Conservation (phyloP, 2,888 invertebrate species). For the Metacarcinus magister region DNA sequence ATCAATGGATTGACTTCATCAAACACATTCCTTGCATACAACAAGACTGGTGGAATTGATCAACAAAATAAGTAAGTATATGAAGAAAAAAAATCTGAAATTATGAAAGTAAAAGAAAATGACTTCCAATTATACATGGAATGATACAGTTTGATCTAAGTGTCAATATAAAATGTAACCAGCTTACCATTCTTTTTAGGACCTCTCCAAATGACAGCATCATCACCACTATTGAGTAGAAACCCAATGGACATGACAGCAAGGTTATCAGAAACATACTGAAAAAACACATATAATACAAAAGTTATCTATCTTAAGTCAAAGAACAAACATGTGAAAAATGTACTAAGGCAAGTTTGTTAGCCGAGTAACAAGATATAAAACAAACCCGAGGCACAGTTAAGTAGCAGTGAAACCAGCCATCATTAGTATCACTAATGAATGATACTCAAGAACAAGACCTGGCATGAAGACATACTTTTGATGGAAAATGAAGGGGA, state of each 20-base stretch:
- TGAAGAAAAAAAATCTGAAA: too few relatives aligned
- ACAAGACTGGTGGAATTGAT: too few relatives aligned
- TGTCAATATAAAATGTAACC: not conserved
- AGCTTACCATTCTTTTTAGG: conserved; percentile 96
- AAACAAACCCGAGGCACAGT: not conserved
- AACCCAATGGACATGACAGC: conserved; percentile 99
- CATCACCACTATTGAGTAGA: conserved; percentile 92
- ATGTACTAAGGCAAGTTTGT: not conserved
- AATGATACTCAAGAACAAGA: too few relatives aligned
- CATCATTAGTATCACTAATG: too few relatives aligned
- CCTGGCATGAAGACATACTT: not conserved
- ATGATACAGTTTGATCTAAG: not conserved
- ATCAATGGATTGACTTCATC: too few relatives aligned
- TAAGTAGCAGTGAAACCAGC: not conserved
- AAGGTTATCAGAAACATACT: conserved; percentile 97
- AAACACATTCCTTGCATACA: too few relatives aligned
- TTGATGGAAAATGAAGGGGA: not conserved
- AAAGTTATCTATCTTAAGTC: too few relatives aligned
- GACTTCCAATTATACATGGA: too few relatives aligned
- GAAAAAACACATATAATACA: conserved; percentile 83
- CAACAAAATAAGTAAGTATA: not conserved
- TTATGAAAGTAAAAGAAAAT: too few relatives aligned
- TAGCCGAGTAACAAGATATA: not conserved
- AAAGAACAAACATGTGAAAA: too few relatives aligned
- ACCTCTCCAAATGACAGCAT: conserved; percentile 99